Conservation (phyloP, 2,113 vertebrate genomes). For the Mesoclemmys tuberculata region DNA sequence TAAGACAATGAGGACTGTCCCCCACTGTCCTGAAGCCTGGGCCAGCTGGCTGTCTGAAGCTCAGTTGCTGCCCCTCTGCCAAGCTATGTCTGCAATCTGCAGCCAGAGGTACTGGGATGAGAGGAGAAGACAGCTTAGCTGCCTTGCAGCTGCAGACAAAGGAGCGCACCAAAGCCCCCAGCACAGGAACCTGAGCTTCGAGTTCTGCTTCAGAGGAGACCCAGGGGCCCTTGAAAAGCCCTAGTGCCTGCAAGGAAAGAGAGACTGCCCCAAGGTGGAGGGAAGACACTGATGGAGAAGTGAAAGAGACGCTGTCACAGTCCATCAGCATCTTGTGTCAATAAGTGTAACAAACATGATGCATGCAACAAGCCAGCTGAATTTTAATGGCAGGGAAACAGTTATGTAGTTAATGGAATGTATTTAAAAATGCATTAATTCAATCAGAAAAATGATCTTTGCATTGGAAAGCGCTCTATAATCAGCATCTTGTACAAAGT, state of each 20-base stretch:
- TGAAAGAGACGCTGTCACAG: background rate
- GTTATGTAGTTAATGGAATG: background rate
- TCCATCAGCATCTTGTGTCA: background rate
- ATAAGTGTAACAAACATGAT: background rate
- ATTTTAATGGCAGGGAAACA: background rate
- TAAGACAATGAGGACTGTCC: background rate
- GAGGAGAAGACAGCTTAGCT: background rate
- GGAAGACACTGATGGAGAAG: background rate
- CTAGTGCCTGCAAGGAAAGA: background rate
- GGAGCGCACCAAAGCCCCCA: background rate
- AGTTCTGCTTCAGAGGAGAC: background rate
- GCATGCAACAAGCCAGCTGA: background rate
- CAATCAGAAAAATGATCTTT: background rate
- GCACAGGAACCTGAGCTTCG: background rate
- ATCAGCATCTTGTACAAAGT: accelerated
- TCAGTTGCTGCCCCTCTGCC: background rate
- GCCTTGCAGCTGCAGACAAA: background rate
- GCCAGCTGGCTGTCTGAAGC: background rate
- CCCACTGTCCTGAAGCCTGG: background rate
- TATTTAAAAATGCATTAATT: background rate
- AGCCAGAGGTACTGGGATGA: background rate
- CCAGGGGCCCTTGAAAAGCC: background rate
- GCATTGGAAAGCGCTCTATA: background rate
- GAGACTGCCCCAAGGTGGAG: background rate
- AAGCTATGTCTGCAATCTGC: background rate